phyloP scores from a whole-genome alignment of 2,888 invertebrate species.

The Agriotes lineatus region DNA sequence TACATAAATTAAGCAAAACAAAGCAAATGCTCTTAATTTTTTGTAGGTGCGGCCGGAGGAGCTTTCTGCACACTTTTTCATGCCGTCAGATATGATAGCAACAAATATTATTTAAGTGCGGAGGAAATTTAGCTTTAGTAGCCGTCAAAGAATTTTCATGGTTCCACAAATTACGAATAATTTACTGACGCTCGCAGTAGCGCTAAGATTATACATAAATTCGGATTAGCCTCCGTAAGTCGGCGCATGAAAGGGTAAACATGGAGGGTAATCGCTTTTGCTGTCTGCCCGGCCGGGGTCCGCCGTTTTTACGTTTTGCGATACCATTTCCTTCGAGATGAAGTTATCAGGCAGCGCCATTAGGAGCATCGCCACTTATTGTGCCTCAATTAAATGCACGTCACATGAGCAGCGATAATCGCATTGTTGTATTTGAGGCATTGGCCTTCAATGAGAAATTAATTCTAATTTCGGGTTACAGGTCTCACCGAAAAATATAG shows the following conservation, averaged over 20 bases:
- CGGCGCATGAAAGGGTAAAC: neutral
- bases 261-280: neutral
- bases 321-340: neutral
- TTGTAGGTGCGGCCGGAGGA: no score
- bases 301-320: neutral
- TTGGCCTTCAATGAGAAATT: slow-evolving; percentile 7
- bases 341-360: slow-evolving; percentile 7
- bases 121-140: no score
- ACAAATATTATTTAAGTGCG: no score
- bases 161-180: neutral
- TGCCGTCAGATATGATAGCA: no score
- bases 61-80: no score
- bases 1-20: neutral
- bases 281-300: neutral
- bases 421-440: neutral
- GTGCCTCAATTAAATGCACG: slow-evolving; percentile 19
- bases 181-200: neutral
- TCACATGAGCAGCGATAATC: slow-evolving; percentile 1
- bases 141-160: no score
- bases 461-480: neutral
- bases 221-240: slow-evolving; percentile 5
- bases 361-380: slow-evolving; percentile 14
- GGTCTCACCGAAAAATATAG: no score
- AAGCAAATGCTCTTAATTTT: no score
- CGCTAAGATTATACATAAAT: slow-evolving; percentile 11